These are phyloP conservation scores for Noctilio leporinus DNA, from an alignment of 2,113 vertebrate species.

Conservation along the genomic window DNA sequence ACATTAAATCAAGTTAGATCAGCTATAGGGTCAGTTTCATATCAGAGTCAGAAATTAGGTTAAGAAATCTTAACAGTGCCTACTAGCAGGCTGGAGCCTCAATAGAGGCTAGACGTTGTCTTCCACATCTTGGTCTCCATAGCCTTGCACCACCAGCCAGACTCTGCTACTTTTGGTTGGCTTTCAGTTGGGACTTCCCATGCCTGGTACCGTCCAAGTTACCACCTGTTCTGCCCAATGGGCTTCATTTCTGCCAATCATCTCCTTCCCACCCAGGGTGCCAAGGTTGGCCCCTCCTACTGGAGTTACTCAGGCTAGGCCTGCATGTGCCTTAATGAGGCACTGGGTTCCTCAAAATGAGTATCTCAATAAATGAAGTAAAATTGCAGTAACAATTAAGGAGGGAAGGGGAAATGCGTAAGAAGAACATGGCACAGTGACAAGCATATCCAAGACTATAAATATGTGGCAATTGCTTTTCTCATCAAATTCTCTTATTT, in stretches of 20 bases:
- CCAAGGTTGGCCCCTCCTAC: neutral
- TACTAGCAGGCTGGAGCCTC: rapidly evolving
- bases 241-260: neutral
- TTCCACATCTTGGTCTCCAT: rapidly evolving
- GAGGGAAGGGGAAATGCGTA: neutral
- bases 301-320: neutral
- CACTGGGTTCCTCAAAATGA: neutral
- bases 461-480: constrained; percentile 20
- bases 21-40: neutral
- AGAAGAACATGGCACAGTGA: neutral
- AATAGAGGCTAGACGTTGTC: rapidly evolving
- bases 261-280: neutral
- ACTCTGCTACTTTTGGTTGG: neutral
- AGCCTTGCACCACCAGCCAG: neutral
- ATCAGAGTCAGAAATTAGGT: neutral
- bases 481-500: constrained; percentile 26
- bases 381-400: neutral
- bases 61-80: neutral
- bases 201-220: neutral
- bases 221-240: neutral
- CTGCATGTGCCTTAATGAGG: neutral
- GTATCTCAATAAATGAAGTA: neutral
- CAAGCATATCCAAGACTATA: neutral
- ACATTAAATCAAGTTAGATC: neutral
- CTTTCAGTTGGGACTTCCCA: neutral